A percentile compares a stretch with the other conserved stretches of the same genome.
These are phyloP conservation scores for Microcaecilia unicolor DNA, from an alignment of 2,797 vertebrate genomes.

Conservation along the genomic window DNA sequence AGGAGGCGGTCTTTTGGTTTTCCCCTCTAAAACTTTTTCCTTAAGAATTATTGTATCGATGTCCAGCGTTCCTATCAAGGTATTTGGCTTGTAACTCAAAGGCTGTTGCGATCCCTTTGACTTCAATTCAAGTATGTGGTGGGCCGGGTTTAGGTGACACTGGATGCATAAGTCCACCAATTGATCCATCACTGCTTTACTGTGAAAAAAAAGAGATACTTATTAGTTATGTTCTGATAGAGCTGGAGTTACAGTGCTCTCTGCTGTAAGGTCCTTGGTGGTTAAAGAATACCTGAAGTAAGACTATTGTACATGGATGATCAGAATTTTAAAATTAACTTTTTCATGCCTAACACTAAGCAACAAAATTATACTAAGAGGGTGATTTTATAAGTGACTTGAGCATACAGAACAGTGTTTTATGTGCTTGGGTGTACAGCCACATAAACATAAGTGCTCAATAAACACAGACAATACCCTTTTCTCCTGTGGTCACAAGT, in stretches of 20 bases:
- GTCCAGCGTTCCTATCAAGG: slow-evolving; percentile 78
- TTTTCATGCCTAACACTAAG: not conserved
- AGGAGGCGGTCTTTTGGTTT: slow-evolving; percentile 56
- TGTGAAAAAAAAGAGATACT: slow-evolving; percentile 36
- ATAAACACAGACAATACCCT: too few relatives aligned
- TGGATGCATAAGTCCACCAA: slow-evolving; percentile 86
- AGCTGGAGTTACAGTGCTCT: not conserved
- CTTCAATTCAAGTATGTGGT: slow-evolving; percentile 79
- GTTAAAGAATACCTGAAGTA: not conserved
- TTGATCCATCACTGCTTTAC: slow-evolving; percentile 93
- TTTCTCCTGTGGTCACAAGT: too few relatives aligned
- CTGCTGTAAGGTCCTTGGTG: slow-evolving; percentile 1
- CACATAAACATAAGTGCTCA: too few relatives aligned
- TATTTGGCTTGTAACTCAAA: slow-evolving; percentile 86
- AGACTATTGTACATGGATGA: not conserved
- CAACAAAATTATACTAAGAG: too few relatives aligned
- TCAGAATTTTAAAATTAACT: not conserved
- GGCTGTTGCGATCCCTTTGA: slow-evolving; percentile 58
- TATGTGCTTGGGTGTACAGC: too few relatives aligned
- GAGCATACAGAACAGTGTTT: too few relatives aligned
- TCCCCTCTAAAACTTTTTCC: slow-evolving; percentile 76
- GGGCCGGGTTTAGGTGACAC: slow-evolving; percentile 81
- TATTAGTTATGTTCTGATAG: not conserved
- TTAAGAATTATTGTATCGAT: slow-evolving; percentile 75
- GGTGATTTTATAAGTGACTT: too few relatives aligned